phyloP scores from a whole-genome alignment of 1,140 invertebrate species.

The Pseudobourletiella spinata region DNA sequence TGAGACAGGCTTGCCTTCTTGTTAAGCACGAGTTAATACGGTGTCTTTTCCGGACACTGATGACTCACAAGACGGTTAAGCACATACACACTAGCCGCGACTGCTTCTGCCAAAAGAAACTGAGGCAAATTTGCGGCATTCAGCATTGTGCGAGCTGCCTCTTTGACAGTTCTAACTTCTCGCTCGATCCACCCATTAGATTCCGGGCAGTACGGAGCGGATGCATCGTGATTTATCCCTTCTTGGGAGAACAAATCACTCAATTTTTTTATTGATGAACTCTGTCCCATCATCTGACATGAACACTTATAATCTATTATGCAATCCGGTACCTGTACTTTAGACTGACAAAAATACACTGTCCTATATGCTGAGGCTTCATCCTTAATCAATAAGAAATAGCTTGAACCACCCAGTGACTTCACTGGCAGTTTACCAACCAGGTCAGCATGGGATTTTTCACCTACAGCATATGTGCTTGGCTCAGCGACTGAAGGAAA shows the following conservation, averaged over 20 bases:
- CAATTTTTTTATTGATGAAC: constrained; percentile 14
- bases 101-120: neutral
- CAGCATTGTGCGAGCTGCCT: constrained; percentile 32
- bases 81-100: neutral
- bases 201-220: constrained; percentile 39
- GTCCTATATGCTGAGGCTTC: constrained; percentile 40
- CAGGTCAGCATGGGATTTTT: neutral
- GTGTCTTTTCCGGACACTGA: neutral
- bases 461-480: neutral
- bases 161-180: constrained; percentile 41
- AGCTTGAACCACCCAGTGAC: neutral
- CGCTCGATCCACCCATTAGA: constrained; percentile 41
- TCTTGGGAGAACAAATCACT: constrained; percentile 33
- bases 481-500: neutral
- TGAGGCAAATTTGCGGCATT: neutral
- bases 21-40: neutral
- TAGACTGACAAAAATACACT: constrained; percentile 42
- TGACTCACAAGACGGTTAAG: constrained; percentile 12
- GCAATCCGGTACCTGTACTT: constrained; percentile 39
- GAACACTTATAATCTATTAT: constrained; percentile 38
- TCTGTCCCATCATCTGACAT: constrained; percentile 26
- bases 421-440: neutral
- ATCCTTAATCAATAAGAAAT: constrained; percentile 41
- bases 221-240: constrained; percentile 34
- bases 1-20: neutral